Base-by-base conservation (phyloP, 2,797 vertebrate genomes). In the Melanotaenia boesemani region DNA sequence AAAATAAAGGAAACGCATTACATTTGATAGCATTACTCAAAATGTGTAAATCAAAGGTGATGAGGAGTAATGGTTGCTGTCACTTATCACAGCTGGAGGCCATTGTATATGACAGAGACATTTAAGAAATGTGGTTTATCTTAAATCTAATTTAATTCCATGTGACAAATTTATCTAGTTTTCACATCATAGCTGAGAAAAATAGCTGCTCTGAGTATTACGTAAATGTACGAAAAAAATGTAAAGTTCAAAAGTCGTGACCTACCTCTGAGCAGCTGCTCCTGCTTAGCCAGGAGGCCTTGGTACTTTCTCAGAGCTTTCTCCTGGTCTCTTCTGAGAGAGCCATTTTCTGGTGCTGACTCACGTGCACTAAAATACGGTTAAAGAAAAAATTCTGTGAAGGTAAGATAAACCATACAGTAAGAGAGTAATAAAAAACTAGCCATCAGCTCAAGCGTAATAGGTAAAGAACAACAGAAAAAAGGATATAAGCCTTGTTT, bases 401-500 rank as follows among this genome's bases (percentile, higher is more conserved):
- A 26, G 55, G 6, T 67, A 50, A n/a, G 12, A 16, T n/a, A 26
- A 6, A n/a, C 18, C 5, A 32, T 9, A 15, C 3, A 50, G 15
- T 5, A 8, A 10, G 22, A 32, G 9, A 22, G 10, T 0, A 52
- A 41, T 18, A 70, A 58, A 24, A 48, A 13, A 5, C 16, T 37
- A 28, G 61, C 1, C 9, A 3, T 0, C 30, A 41, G 11, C 5
- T 24, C 6, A 16, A 54, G 37, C 4, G 2, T 2, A 55, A 18
- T 9, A 37, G 22, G 48, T 7, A 50, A 44, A 56, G 13, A 12
- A 37, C 11, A 15, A 34, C 10, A 30, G 4, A 11, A 11, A 9
- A 74, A 96, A 98, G 96, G 98, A 99, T 99, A 99, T 99, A 96
- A 87, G 96, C 96, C 88, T 97, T 97, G 88, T 95, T 97, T 90